Evolutionary conservation across 2,888 invertebrate genomes (phyloP).

Genomic region (Arctia plantaginis): DNA sequence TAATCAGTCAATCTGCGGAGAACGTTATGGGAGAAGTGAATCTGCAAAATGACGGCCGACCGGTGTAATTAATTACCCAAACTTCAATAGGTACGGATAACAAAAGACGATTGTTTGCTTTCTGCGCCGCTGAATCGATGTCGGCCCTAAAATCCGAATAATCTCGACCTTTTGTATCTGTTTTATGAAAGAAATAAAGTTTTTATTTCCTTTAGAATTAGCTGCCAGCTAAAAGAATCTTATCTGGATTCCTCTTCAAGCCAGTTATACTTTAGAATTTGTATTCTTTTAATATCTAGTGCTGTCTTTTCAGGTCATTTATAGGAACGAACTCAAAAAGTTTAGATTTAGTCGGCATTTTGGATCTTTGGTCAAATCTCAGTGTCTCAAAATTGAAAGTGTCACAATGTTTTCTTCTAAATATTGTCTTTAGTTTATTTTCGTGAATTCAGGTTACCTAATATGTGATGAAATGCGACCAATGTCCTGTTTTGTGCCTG

Average conservation of each 20-base stretch:
- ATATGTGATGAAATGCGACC: too few species aligned
- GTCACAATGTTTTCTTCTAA: background rate
- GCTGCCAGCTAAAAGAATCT: slow-evolving; percentile 58
- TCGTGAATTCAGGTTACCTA: background rate
- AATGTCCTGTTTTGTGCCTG: too few species aligned
- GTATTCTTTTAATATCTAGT: slow-evolving; percentile 22
- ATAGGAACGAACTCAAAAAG: background rate
- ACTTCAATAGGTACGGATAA: slow-evolving; percentile 78
- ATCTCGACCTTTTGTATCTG: slow-evolving; percentile 79
- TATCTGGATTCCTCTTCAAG: slow-evolving; percentile 42
- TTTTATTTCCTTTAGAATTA: slow-evolving; percentile 77
- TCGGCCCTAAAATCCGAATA: slow-evolving; percentile 80
- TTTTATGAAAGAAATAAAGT: slow-evolving; percentile 80
- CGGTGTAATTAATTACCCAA: slow-evolving; percentile 80
- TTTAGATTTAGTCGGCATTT: background rate
- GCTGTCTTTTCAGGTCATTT: slow-evolving; percentile 3
- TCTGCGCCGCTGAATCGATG: slow-evolving; percentile 79
- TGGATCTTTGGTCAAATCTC: background rate
- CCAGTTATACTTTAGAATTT: slow-evolving; percentile 38
- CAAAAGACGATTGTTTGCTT: slow-evolving; percentile 84
- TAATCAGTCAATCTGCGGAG: slow-evolving; percentile 73
- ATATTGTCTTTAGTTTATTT: background rate
- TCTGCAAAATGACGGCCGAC: slow-evolving; percentile 76
- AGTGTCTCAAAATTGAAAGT: background rate
- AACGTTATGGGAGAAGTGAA: slow-evolving; percentile 71